Evolutionary conservation across 2,888 invertebrate genomes (phyloP), one percentile per base, ranked within the genome.

Genomic region (Emmelina monodactyla): DNA sequence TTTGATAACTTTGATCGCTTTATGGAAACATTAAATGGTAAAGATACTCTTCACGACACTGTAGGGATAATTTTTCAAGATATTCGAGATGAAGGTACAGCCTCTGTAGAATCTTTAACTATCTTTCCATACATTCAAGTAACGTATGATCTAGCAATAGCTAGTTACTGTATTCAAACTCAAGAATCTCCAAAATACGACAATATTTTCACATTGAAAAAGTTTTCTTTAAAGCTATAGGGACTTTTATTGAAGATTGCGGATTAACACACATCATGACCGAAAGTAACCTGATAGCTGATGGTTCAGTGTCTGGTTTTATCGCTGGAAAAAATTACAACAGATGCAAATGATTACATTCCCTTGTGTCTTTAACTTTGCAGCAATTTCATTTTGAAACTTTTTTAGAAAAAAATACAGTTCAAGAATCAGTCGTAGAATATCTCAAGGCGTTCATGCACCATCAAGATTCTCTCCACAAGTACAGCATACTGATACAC

Each of bases 381-480:
- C 44, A 55, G 40, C 37, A 35, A 37, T 40, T 56, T 33, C 55
- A 55, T 45, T 53, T 57, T 34, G 40, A 51, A 32, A 14, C 22
- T 22, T 29, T 28, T 16, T 22, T 31, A 3, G 29, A 25, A 14
- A 28, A 4, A 30, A 29, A 31, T 49, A 56, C 41, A 28, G 16
- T 30, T n/a, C 6, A 6, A 13, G 16, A 45, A 34, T 40, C 41
- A 32, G 51, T 58, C 35, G 31, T 22, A 45, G 51, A 33, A 41
- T 35, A 42, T 61, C 51, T 47, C 44, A 55, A 32, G 51, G 55
- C 36, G 11, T 64, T 39, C 63, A 60, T 39, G 55, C 63, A 29
- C 52, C 60, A 48, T 40, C 57, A 12, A 61, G 60, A 12, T 37
- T 22, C 63, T 69, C 46, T 51, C 55, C 42, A 35, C 53, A 30